Conservation (phyloP, 1,140 invertebrate genomes). For the Rhizoglyphus robini region DNA sequence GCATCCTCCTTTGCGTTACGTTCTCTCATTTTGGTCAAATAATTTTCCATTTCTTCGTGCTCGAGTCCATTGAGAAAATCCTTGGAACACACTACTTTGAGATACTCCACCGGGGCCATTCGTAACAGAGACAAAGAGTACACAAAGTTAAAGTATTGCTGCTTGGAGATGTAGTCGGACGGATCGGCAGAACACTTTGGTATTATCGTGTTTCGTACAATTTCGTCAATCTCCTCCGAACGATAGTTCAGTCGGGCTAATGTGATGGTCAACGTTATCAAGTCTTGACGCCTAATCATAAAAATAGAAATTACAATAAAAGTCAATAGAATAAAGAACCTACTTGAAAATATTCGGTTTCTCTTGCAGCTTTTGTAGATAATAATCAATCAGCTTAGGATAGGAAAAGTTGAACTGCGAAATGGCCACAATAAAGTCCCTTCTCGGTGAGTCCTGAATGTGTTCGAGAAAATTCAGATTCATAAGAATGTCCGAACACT, state of each 20-base stretch:
- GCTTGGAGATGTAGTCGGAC: background rate
- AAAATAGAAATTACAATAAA: slow-evolving; percentile 6
- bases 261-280: slow-evolving; percentile 5
- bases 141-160: slow-evolving; percentile 13
- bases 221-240: background rate
- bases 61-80: background rate
- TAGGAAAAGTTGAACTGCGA: slow-evolving; percentile 10
- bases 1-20: background rate
- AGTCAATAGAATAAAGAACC: background rate
- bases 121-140: background rate
- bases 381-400: slow-evolving; percentile 14
- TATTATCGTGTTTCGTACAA: background rate
- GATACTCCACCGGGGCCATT: background rate
- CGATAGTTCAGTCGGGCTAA: slow-evolving; percentile 3
- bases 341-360: slow-evolving; percentile 11
- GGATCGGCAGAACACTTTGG: background rate
- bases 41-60: background rate
- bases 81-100: background rate
- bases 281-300: slow-evolving; percentile 9
- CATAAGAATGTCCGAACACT: slow-evolving; percentile 6
- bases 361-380: background rate
- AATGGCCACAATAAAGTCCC: slow-evolving; percentile 8
- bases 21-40: background rate
- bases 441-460: background rate
- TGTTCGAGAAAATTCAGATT: slow-evolving; percentile 13